Base-by-base conservation (phyloP, 2,888 invertebrate species). In the Mimumesa dahlbomi region DNA sequence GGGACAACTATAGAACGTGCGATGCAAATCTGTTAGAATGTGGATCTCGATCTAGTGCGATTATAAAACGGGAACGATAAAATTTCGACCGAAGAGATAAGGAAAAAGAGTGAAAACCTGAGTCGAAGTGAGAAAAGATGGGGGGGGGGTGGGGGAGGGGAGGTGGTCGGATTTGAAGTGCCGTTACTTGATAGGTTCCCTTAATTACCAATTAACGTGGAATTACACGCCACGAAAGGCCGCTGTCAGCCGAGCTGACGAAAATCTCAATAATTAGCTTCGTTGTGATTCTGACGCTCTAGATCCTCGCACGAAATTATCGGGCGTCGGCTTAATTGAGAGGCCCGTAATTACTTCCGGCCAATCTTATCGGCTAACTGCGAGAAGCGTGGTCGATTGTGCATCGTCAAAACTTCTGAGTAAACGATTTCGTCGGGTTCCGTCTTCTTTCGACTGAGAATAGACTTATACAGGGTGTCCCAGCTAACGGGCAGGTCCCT, bases 131-230 rank as follows among this genome's bases (percentile, higher is more conserved):
- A 48, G 18, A 34, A n/a, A n/a, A 5, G 38, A 61, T 54, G 52
- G 29, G 7, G 31, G 48, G 29, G n/a, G 38, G 5, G n/a, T 25
- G 50, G 25, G 54, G 36, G 52, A 46, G n/a, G n/a, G n/a, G n/a
- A n/a, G n/a, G n/a, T n/a, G n/a, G n/a, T n/a, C n/a, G n/a, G n/a
- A n/a, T 50, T 18, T 49, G 46, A 59, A 62, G 45, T 38, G 21
- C 18, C 34, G 22, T 2, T 43, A 25, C 57, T 75, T 64, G 69
- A 76, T 75, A 70, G 59, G 68, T 62, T 62, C 54, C 70, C 74
- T 75, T 83, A 80, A 86, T 86, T 85, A 83, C 73, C 82, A 84
- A 86, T 86, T 82, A 84, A 77, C 79, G 61, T 48, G 74, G 75
- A 75, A 85, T 86, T 85, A 84, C 77, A 75, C 50, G 75, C 70